Base-by-base conservation (phyloP, 2,113 vertebrate species). In the Amphilophus citrinellus region DNA sequence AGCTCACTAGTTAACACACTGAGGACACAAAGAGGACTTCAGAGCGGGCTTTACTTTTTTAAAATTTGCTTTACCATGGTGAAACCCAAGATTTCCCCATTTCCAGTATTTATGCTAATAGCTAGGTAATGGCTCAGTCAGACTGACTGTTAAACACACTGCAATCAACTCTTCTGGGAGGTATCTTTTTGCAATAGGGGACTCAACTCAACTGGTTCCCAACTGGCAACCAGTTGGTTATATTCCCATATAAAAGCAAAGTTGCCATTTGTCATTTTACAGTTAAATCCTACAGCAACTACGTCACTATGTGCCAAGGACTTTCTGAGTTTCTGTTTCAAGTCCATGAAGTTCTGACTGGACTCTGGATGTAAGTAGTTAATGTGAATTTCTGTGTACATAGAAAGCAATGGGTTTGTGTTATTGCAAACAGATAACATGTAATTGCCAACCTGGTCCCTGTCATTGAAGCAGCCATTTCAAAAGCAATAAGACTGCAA, bases 1-100 rank as follows among this genome's bases (percentile, higher is more conserved):
- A 10, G 63, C 44, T 66, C 4, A 10, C 0, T 24, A 66, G 13
- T 0, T 66, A 0, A 66, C n/a, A 44, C 0, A 15, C 37, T 66
- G 0, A 66, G 37, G 0, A 39, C 39, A 66, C 39, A 0, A 44
- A 0, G 63, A 68, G 39, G 44, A 68, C 44, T 68, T 10, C 22
- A 68, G 39, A 68, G 63, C 47, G 39, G 27, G 27, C 17, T 44
- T 44, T 6, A 17, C 7, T 66, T 66, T 1, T 44, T 10, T 44
- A 24, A 39, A 39, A 17, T 39, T 66, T 24, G 13, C 0, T 44
- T 66, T 44, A 15, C 39, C 24, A 44, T 14, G 42, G 63, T 66
- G 62, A 44, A 66, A 9, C 62, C 62, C 37, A 66, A 24, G 0
- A 7, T 24, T 66, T 66, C 13, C n/a, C 1, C 0, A 0, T 68